These are phyloP conservation scores for Chromobotia macracanthus DNA, from an alignment of 2,797 vertebrate species.

Conservation along the genomic window DNA sequence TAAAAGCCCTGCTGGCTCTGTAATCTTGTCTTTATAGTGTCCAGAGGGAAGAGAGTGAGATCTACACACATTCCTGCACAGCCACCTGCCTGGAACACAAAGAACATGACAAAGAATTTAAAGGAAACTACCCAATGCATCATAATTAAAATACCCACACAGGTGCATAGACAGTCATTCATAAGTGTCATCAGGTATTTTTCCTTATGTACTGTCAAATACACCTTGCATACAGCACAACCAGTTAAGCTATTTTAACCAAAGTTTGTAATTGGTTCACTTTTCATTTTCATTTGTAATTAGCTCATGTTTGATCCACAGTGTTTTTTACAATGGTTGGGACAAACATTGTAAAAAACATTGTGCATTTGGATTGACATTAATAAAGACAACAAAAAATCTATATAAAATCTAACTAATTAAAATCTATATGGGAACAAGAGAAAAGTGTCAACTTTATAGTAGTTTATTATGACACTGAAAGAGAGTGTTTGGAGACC, in stretches of 20 bases:
- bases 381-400: background rate
- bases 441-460: no score
- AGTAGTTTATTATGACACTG: no score
- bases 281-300: no score
- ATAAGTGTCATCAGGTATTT: background rate
- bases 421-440: no score
- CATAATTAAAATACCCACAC: background rate
- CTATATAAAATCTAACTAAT: no score
- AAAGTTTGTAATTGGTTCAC: no score
- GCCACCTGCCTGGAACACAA: conserved; percentile 84
- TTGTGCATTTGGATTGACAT: background rate
- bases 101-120: background rate
- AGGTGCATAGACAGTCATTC: background rate
- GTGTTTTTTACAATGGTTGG: no score
- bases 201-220: background rate
- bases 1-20: conserved; percentile 95
- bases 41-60: conserved; percentile 93
- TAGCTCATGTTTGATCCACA: no score
- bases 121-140: background rate
- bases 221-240: no score
- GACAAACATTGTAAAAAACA: no score
- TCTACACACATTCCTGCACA: conserved; percentile 92
- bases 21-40: conserved; percentile 95
- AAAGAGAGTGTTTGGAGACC: no score
- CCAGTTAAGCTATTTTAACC: no score